phyloP scores from a whole-genome alignment of 2,797 vertebrate species.

The Premnoplex brunnescens region DNA sequence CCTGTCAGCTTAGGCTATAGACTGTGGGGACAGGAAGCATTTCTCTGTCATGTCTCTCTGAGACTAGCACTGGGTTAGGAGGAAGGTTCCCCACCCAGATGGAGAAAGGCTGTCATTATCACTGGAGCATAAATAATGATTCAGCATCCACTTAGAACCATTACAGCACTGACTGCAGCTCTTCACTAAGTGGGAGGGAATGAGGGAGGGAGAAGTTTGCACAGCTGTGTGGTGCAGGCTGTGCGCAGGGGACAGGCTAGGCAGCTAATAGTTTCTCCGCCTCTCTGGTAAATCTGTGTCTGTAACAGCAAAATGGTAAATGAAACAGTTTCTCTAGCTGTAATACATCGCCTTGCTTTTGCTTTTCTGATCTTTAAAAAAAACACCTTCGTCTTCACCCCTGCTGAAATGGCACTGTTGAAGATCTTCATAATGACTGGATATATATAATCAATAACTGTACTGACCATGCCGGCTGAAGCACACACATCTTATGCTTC shows the following conservation, averaged over 20 bases:
- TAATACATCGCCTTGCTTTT: neutral
- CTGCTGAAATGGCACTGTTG: neutral
- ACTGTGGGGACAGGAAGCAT: neutral
- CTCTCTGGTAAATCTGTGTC: neutral
- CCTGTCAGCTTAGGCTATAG: neutral
- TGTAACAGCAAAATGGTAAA: neutral
- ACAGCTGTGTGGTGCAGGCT: neutral
- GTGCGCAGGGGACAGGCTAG: neutral
- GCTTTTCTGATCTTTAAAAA: neutral
- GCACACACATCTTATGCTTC: neutral
- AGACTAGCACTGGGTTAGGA: neutral
- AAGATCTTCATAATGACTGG: neutral
- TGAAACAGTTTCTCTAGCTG: neutral
- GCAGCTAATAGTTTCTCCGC: neutral
- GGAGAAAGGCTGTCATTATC: neutral
- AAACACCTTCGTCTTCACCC: neutral
- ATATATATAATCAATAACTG: neutral
- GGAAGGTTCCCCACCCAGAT: neutral
- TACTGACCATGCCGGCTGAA: neutral
- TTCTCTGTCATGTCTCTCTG: neutral
- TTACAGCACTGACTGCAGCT: neutral
- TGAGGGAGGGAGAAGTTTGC: neutral
- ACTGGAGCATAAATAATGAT: conserved; percentile 13
- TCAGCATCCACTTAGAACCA: neutral
- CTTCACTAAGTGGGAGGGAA: neutral